phyloP scores from a whole-genome alignment of 2,113 vertebrate genomes.

The Felis catus region DNA sequence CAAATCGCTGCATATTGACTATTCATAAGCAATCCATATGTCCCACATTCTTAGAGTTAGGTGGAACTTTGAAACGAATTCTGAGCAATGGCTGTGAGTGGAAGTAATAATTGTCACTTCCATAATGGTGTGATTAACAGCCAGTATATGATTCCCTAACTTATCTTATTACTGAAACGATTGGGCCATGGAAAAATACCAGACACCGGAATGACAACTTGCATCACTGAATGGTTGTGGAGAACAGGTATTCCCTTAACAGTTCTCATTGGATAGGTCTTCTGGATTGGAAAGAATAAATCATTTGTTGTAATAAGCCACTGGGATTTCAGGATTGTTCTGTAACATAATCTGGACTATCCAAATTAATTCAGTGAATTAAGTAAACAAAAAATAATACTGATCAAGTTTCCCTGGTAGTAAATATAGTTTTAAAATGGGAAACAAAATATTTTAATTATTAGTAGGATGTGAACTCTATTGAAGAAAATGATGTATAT shows the following conservation, averaged over 20 bases:
- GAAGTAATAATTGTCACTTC: not conserved
- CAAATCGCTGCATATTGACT: not conserved
- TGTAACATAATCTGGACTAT: not conserved
- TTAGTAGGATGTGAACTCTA: not conserved
- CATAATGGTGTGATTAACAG: not conserved
- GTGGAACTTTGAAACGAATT: not conserved
- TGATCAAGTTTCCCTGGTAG: not conserved
- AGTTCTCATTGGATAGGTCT: not conserved
- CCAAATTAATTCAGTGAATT: not conserved
- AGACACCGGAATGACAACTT: not conserved
- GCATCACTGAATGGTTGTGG: not conserved
- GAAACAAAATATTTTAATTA: not conserved
- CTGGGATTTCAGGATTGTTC: not conserved
- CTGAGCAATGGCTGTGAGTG: not conserved
- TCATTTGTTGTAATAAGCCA: not conserved
- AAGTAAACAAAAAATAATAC: not conserved
- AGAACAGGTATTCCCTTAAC: not conserved
- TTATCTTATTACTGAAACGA: not conserved
- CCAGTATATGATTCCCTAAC: no score
- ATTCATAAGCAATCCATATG: not conserved
- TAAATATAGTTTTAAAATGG: not conserved
- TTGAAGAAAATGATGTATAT: not conserved
- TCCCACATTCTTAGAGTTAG: not conserved
- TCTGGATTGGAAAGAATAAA: not conserved
- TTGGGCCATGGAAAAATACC: not conserved